A percentile compares a stretch with the other conserved stretches of the same genome.
These are phyloP conservation scores for Dynastes tityus DNA, from an alignment of 2,888 invertebrate genomes.

Conservation along the genomic window DNA sequence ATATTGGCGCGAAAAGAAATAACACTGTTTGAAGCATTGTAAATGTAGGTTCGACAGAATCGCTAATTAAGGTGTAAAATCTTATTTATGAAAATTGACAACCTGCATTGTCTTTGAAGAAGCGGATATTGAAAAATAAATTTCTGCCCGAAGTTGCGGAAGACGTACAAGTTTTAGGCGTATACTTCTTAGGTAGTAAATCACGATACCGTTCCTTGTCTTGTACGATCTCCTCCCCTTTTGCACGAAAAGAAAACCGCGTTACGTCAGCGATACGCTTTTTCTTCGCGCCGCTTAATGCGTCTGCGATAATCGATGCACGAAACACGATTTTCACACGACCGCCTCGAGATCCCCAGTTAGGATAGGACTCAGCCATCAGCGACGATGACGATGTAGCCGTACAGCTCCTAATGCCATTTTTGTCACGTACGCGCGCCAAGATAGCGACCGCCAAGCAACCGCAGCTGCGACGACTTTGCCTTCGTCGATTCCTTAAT, in stretches of 20 bases:
- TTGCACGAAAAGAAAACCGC: neutral
- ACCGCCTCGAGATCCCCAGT: slow-evolving; percentile 26
- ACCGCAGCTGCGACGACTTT: slow-evolving; percentile 32
- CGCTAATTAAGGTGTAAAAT: no score
- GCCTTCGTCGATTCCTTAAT: slow-evolving; percentile 36
- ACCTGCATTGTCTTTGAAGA: no score
- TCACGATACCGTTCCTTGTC: no score
- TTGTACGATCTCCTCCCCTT: neutral
- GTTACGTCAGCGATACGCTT: neutral
- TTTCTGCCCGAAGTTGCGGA: no score
- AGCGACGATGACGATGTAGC: neutral
- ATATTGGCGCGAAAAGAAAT: no score
- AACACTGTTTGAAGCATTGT: no score
- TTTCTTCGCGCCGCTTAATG: slow-evolving; percentile 12
- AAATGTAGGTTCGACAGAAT: no score
- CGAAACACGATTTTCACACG: slow-evolving; percentile 19
- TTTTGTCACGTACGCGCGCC: slow-evolving; percentile 38
- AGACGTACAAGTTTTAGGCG: no score
- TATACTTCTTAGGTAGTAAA: no score
- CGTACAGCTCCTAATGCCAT: slow-evolving; percentile 20
- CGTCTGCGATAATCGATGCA: slow-evolving; percentile 20
- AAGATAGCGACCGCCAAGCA: slow-evolving; percentile 33
- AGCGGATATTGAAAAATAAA: no score
- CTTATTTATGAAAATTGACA: no score
- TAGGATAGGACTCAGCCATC: neutral